Base-by-base conservation (phyloP, 2,888 invertebrate species). In the Caenorhabditis sulstoni region DNA sequence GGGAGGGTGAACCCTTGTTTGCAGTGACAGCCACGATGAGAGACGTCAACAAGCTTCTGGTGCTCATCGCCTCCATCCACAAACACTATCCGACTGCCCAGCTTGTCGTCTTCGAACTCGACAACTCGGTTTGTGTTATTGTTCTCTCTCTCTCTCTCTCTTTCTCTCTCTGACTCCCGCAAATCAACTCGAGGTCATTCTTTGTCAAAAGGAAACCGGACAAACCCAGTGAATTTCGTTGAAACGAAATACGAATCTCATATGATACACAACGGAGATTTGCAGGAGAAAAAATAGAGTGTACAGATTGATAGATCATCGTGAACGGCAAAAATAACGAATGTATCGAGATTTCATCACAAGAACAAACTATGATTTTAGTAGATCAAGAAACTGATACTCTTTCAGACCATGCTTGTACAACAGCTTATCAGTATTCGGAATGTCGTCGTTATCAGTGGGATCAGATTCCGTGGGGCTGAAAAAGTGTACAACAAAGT, bases 41-140 rank as follows among this genome's bases (percentile, higher is more conserved):
- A 14, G 75, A 70, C 49, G 70, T 79, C 52, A 70, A 75, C 62
- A 41, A 62, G 44, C 59, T 79, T n/a, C 61, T 79, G 14, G 79
- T 79, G 57, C 65, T 75, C 47, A 75, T 79, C 18, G 79, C 79
- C n/a, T 79, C 79, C 9, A 70, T 79, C 14, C 79, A 79, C 41
- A 37, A 64, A 14, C 22, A 62, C 57, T 75, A 57, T 49, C 79
- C 79, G 20, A 65, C 52, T 11, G 68, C 64, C 39, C 74, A 73
- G 64, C 35, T 79, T 29, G 57, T 79, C 53, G 68, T 79, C 52
- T 79, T 73, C 59, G 73, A 79, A 41, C 55, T 64, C 53, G 79
- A 67, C 23, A 74, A 79, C 29, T 47, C 61, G 68, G 79, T 79
- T 47, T 49, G 70, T 70, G 52, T 50, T 23, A 12, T 53, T 53